phyloP scores from a whole-genome alignment of 2,113 vertebrate species.

The Proterorhinus semilunaris region DNA sequence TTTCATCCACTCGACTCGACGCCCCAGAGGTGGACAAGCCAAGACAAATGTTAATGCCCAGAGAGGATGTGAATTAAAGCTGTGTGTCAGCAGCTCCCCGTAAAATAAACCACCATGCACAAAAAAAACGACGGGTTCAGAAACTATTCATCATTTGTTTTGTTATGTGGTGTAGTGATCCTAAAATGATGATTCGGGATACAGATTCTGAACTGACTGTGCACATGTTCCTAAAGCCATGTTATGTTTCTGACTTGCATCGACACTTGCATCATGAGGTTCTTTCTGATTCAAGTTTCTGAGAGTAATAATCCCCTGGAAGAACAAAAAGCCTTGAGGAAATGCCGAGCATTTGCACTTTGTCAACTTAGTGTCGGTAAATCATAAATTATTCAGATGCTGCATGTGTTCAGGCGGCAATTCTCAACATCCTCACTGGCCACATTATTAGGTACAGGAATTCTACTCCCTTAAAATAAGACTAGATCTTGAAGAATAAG shows the following conservation, averaged over 20 bases:
- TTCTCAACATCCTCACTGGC: background rate
- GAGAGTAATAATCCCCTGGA: background rate
- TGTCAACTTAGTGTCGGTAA: background rate
- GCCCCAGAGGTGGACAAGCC: conserved; percentile 29
- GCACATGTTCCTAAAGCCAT: background rate
- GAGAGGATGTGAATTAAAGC: conserved; percentile 18
- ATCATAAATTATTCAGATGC: conserved; percentile 10
- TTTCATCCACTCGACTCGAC: conserved; percentile 11
- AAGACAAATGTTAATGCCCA: conserved; percentile 36
- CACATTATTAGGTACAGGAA: no score
- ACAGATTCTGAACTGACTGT: background rate
- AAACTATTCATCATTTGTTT: no score
- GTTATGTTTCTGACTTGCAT: background rate
- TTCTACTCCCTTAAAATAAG: no score
- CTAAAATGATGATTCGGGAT: no score
- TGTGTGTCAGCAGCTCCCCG: background rate
- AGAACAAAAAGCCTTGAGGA: background rate
- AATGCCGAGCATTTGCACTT: conserved; percentile 4
- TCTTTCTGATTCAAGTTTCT: conserved; percentile 7
- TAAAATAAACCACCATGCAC: background rate
- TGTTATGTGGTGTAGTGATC: no score
- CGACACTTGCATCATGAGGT: background rate
- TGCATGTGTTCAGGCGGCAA: background rate
- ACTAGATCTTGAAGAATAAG: no score
- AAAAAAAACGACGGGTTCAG: background rate